Evolutionary conservation across 2,113 vertebrate genomes (phyloP), one percentile per base, ranked within the genome.

Genomic region (Lethenteron camtschaticum): DNA sequence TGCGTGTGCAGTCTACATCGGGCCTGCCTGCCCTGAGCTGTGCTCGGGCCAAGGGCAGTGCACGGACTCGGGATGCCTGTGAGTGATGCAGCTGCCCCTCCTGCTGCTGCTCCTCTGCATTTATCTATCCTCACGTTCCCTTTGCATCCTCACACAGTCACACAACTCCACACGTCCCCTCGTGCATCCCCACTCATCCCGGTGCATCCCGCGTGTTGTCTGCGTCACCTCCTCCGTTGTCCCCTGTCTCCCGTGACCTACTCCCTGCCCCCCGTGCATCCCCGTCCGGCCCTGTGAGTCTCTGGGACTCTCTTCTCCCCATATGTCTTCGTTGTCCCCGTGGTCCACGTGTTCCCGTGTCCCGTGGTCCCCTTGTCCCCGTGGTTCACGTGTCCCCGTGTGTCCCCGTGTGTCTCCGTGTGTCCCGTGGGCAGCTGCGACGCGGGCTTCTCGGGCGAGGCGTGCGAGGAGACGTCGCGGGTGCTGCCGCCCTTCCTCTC

Each of bases 11-110:
- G 94, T 99, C 77, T 99, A 99, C 74, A 83, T 95, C 57, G 94
- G 94, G 68, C 90, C 94, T 4, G 86, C 90, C 4, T 99, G 94
- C 77, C 85, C 94, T 75, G 91, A 85, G 70, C 95, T 95, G 80
- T 99, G 94, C 78, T 96, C 89, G 68, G 94, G 94, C 57, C 80
- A 90, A 83, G 94, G 92, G 82, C 90, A 90, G 71, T 99, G 94
- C 74, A 87, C 88, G 60, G 85, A 83, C 71, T 91, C 83, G 58
- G 94, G 94, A 74, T 99, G 94, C 94, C 95, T 87, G 94, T 99
- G 85, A 82, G 89, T 75, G 57, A 11, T 41, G 9, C 20, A n/a
- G 63, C n/a, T 66, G 10, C 63, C 41, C 41, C 41, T 41, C 41
- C 41, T 41, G 41, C 41, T 24, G 24, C 24, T 41, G 41, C 41